Evolutionary conservation across 2,888 invertebrate genomes (phyloP), one percentile per base, ranked within the genome.

Genomic region (Heteropelma amictum): DNA sequence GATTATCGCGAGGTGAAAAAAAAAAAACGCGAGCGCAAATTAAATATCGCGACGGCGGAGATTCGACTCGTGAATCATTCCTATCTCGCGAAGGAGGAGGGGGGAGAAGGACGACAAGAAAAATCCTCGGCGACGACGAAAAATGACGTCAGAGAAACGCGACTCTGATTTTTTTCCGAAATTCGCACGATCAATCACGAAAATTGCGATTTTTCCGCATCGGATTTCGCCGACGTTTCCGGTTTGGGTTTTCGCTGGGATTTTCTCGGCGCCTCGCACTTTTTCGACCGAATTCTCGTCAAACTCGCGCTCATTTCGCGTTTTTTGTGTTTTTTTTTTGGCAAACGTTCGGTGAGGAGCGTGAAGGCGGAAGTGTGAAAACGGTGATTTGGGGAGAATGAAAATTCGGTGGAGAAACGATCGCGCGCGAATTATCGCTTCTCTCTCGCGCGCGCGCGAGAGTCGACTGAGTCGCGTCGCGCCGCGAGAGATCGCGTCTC

Each of bases 381-480:
- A 47, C 47, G 1, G 23, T 23, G 3, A 33, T 54, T 54, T 6
- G 12, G 4, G 51, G 0, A n/a, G 1, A 17, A n/a, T 17, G 14
- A 51, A 17, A 47, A 38, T 7, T 2, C 8, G 26, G 38, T 14
- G 23, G 14, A 53, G 21, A 4, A 26, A 45, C 6, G 35, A 51
- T 45, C 77, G 33, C 56, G 61, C 38, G 33, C n/a, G 42, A 38
- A 28, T 56, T 56, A 33, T 35, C 51, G 67, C 60, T 65, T 40
- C 64, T 77, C 77, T 56, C 63, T 63, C 65, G 51, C 67, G 63
- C 67, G 73, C 60, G 58, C 54, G 54, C 61, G 51, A 77, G 61
- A 75, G 54, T 58, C 75, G 77, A 77, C 77, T 75, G 77, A 77
- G 45, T 77, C 56, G 38, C n/a, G n/a, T 45, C 51, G 51, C 56